Percentiles rank a stretch among this genome's conserved stretches.
These are phyloP conservation scores for Apamea anceps DNA, from an alignment of 2,888 invertebrate species.

Conservation along the genomic window DNA sequence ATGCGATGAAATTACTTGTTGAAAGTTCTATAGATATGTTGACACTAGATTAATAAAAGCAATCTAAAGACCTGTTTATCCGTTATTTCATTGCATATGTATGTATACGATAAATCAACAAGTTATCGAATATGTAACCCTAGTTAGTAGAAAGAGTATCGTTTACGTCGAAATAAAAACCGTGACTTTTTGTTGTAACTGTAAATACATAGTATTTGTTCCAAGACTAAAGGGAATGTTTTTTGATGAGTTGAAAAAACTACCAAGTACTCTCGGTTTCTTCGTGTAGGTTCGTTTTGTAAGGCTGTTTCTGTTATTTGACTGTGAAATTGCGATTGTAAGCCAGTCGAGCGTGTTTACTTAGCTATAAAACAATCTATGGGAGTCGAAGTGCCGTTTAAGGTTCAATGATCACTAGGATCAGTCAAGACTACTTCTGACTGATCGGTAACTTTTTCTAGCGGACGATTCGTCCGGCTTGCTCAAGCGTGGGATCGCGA, in stretches of 20 bases:
- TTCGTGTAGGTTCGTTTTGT: conserved; percentile 66
- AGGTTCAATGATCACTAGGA: conserved; percentile 81
- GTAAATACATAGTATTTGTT: conserved; percentile 64
- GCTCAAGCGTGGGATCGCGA: conserved; percentile 81
- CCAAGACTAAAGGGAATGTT: conserved; percentile 58
- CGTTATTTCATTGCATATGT: conserved; percentile 40
- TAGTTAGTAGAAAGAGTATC: conserved; percentile 39
- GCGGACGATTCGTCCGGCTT: conserved; percentile 71
- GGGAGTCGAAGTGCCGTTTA: conserved; percentile 72
- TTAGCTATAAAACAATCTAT: conserved; percentile 73
- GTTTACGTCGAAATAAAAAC: conserved; percentile 49
- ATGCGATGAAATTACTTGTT: conserved; percentile 18
- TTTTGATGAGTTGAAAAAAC: conserved; percentile 61
- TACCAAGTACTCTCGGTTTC: conserved; percentile 66
- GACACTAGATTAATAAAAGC: conserved; percentile 42
- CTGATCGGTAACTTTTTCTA: conserved; percentile 78
- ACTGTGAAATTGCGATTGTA: conserved; percentile 78
- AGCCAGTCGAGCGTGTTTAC: conserved; percentile 73
- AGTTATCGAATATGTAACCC: conserved; percentile 42
- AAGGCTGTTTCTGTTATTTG: conserved; percentile 74
- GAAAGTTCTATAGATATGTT: conserved; percentile 19
- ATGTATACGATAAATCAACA: conserved; percentile 24
- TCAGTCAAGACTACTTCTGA: conserved; percentile 72
- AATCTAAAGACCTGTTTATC: conserved; percentile 20
- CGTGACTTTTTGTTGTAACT: conserved; percentile 54